Percentiles rank a stretch among this genome's conserved stretches.
phyloP scores from a whole-genome alignment of 2,888 invertebrate genomes.

The Dryadula phaetusa region DNA sequence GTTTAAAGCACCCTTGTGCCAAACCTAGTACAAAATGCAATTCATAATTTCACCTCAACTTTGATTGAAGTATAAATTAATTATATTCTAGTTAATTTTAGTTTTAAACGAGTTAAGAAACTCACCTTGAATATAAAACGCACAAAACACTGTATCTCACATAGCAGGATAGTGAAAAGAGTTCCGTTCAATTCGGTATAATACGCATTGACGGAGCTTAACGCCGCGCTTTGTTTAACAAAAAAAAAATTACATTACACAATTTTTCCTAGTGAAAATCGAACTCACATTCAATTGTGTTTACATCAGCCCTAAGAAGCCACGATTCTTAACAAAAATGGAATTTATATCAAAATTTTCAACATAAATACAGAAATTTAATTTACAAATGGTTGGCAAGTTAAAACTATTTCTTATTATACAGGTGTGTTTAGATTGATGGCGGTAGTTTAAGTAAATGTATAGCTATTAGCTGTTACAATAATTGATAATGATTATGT shows the following conservation, averaged over 20 bases:
- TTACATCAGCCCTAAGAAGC: too few relatives aligned
- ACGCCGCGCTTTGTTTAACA: neutral
- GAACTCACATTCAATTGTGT: too few relatives aligned
- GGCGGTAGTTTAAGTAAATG: slow-evolving; percentile 12
- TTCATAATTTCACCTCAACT: neutral
- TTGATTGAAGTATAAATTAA: neutral
- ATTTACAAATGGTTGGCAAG: neutral
- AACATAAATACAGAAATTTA: neutral
- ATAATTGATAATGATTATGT: slow-evolving; percentile 18
- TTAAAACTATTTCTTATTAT: slow-evolving; percentile 8
- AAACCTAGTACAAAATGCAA: neutral
- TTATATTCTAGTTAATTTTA: neutral
- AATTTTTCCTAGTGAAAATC: too few relatives aligned
- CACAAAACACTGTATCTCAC: neutral
- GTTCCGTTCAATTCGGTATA: neutral
- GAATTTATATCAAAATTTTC: too few relatives aligned
- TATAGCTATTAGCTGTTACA: slow-evolving; percentile 3
- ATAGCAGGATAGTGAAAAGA: too few relatives aligned
- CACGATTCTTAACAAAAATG: too few relatives aligned
- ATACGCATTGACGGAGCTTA: neutral
- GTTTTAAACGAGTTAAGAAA: neutral
- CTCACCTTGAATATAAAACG: neutral
- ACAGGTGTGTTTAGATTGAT: slow-evolving; percentile 8
- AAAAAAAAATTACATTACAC: too few relatives aligned
- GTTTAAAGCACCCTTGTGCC: neutral